phyloP scores from a whole-genome alignment of 1,140 invertebrate species.

The Vanessa tameamea region DNA sequence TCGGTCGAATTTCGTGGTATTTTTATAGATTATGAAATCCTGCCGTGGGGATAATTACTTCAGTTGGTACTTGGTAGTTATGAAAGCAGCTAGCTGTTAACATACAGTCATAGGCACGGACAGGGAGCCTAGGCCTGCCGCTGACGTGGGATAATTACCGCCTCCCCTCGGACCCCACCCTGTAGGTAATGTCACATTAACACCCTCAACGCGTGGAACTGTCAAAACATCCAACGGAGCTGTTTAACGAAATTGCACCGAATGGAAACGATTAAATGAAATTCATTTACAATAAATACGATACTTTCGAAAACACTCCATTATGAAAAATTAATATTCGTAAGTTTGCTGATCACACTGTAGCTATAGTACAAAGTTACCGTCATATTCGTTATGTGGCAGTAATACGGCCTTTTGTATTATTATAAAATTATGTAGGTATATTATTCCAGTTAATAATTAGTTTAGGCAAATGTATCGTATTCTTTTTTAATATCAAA shows the following conservation, averaged over 20 bases:
- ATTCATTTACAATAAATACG: constrained; percentile 29
- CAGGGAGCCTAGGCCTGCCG: constrained; percentile 69
- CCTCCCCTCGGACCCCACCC: constrained; percentile 41
- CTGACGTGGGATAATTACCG: constrained; percentile 75
- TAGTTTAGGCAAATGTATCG: too few relatives aligned
- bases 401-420: too few relatives aligned
- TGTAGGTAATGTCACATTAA: constrained; percentile 74
- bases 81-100: constrained; percentile 55
- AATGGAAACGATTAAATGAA: constrained; percentile 56
- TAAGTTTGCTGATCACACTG: too few relatives aligned
- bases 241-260: constrained; percentile 67
- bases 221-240: constrained; percentile 68
- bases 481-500: too few relatives aligned
- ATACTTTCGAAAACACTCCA: constrained; percentile 2
- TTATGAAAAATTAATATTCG: not conserved
- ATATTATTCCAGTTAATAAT: too few relatives aligned
- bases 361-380: too few relatives aligned
- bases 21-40: constrained; percentile 1
- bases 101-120: constrained; percentile 62
- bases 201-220: constrained; percentile 64
- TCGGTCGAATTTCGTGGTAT: not conserved
- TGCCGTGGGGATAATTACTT: constrained; percentile 27
- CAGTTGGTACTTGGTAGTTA: constrained; percentile 37
- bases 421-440: too few relatives aligned
- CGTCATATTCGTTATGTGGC: too few relatives aligned